Percentiles rank a stretch among this genome's conserved stretches.
phyloP scores from a whole-genome alignment of 2,797 vertebrate genomes.

The Alectoris magna region DNA sequence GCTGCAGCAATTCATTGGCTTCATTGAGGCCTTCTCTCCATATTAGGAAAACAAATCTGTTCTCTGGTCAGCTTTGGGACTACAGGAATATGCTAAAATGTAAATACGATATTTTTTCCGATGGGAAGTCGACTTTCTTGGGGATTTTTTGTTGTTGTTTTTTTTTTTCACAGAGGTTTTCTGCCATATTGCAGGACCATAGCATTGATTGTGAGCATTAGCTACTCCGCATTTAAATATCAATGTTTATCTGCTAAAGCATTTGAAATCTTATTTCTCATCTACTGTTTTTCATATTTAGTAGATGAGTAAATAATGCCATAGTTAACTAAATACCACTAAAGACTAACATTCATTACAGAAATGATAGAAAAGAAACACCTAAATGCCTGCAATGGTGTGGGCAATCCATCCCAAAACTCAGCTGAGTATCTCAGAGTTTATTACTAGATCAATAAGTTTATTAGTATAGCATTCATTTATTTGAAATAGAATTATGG shows the following conservation, averaged over 20 bases:
- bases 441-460: not conserved
- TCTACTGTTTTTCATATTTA: not conserved
- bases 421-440: not conserved
- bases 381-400: not conserved
- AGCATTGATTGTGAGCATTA: not conserved
- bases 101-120: not conserved
- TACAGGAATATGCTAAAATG: not conserved
- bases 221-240: not conserved
- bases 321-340: not conserved
- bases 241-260: not conserved
- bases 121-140: not conserved
- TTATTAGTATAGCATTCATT: not conserved
- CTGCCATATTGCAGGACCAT: not conserved
- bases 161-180: not conserved
- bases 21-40: not conserved
- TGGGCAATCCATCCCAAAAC: not conserved
- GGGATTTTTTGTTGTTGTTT: not conserved
- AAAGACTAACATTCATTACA: not conserved
- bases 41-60: not conserved
- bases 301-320: not conserved
- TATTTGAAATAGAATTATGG: not conserved
- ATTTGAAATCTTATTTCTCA: not conserved
- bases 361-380: not conserved
- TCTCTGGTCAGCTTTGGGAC: not conserved
- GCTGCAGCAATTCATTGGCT: not conserved